phyloP scores from a whole-genome alignment of 1,140 invertebrate genomes.

The Popillia japonica region DNA sequence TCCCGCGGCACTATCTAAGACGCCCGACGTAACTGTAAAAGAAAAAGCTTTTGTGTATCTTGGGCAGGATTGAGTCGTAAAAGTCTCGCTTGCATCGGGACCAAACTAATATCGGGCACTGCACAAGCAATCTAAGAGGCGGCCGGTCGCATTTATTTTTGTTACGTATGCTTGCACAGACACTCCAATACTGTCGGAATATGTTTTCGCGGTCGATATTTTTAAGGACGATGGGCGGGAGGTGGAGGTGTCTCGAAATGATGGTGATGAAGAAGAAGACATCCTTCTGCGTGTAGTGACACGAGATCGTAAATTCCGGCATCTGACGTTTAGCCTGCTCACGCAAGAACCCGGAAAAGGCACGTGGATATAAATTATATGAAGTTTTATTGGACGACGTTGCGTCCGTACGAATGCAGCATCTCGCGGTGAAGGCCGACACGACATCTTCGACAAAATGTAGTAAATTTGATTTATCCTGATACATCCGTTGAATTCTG shows the following conservation, averaged over 20 bases:
- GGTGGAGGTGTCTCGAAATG: background rate
- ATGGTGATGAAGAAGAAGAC: background rate
- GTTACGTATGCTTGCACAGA: conserved; percentile 37
- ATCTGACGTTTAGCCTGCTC: conserved; percentile 12
- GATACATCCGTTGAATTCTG: too few species aligned
- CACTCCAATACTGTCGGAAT: conserved; percentile 21
- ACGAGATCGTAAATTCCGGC: background rate
- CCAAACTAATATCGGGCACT: conserved; percentile 26
- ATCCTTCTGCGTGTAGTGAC: background rate
- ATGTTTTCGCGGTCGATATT: conserved; percentile 31
- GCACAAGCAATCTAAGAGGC: conserved; percentile 19
- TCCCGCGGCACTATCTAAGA: background rate
- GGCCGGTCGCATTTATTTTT: conserved; percentile 37
- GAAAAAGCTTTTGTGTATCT: conserved; percentile 4
- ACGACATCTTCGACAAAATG: too few species aligned
- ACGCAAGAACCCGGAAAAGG: background rate
- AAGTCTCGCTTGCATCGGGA: conserved; percentile 21
- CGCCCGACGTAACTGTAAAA: background rate
- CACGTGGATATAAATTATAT: conserved; percentile 28
- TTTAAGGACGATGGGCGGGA: background rate
- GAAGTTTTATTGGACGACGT: conserved; percentile 17
- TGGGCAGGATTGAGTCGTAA: conserved; percentile 18
- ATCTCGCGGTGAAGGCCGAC: too few species aligned
- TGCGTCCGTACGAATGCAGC: background rate
- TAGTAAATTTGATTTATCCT: too few species aligned